Percentiles rank a stretch among this genome's conserved stretches.
phyloP scores from a whole-genome alignment of 2,888 invertebrate species.

The Plebejus argus region DNA sequence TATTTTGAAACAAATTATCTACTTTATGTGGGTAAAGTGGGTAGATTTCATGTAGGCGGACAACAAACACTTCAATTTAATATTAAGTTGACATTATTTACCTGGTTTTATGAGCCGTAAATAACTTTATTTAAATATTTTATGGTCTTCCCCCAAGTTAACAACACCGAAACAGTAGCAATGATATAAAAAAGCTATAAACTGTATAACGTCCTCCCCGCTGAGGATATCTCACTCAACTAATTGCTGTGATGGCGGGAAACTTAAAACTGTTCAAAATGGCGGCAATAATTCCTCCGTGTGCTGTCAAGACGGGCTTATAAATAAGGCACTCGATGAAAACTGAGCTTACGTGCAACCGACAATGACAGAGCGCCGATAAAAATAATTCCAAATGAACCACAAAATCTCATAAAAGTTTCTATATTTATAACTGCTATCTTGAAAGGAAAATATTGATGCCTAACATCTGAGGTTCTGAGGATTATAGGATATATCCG shows the following conservation, averaged over 20 bases:
- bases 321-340: slow-evolving; percentile 76
- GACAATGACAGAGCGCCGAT: slow-evolving; percentile 57
- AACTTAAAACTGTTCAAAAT: slow-evolving; percentile 65
- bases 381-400: slow-evolving; percentile 23
- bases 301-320: slow-evolving; percentile 66
- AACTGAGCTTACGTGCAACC: slow-evolving; percentile 70
- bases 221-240: slow-evolving; percentile 79
- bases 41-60: neutral
- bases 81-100: slow-evolving; percentile 13
- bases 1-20: too few species aligned
- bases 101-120: neutral
- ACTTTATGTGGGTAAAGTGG: neutral
- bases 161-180: slow-evolving; percentile 43
- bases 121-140: slow-evolving; percentile 3
- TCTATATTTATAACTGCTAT: slow-evolving; percentile 8
- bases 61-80: neutral
- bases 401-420: neutral
- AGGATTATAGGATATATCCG: too few species aligned
- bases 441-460: neutral
- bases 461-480: neutral
- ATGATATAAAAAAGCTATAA: slow-evolving; percentile 59
- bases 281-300: slow-evolving; percentile 71
- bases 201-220: slow-evolving; percentile 63
- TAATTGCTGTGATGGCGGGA: slow-evolving; percentile 77
- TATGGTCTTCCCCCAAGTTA: slow-evolving; percentile 8